Evolutionary conservation across 2,797 vertebrate species (phyloP), one percentile per base, ranked within the genome.

Genomic region (Chanos chanos): DNA sequence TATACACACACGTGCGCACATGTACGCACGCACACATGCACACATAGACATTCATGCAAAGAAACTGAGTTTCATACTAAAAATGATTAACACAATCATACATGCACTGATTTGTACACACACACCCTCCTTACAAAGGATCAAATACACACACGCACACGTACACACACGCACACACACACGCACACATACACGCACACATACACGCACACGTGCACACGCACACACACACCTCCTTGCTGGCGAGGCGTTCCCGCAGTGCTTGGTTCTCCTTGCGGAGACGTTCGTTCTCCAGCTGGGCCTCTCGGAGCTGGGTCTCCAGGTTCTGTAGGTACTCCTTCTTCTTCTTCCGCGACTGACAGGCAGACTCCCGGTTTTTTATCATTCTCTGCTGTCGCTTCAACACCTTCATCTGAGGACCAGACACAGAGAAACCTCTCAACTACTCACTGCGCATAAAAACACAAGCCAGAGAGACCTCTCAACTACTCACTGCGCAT

Each of bases 381-480:
- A 96, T 95, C 94, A 96, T 96, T 22, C 94, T 82, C 85, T 96
- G 94, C 83, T 96, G 94, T 31, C 94, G 82, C 83, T 95, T 96
- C 77, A 96, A 73, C 19, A 94, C 87, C 81, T 95, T 96, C 66
- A 93, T 86, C 94, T 96, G 63, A 40, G 24, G 9, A 18, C 22
- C 22, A 25, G 15, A 15, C 13, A 30, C 31, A 47, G 16, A 10
- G 15, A 1, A n/a, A 18, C 15, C 9, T n/a, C n/a, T n/a, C n/a
- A n/a, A n/a, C n/a, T n/a, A n/a, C n/a, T n/a, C n/a, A n/a, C n/a
- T n/a, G n/a, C n/a, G n/a, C n/a, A n/a, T n/a, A n/a, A n/a, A n/a
- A n/a, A n/a, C n/a, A n/a, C n/a, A n/a, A n/a, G n/a, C n/a, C n/a
- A n/a, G n/a, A n/a, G n/a, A n/a, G n/a, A n/a, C n/a, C n/a, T n/a